Evolutionary conservation across 1,140 invertebrate species (phyloP).

Genomic region (Platyscapa corneri): DNA sequence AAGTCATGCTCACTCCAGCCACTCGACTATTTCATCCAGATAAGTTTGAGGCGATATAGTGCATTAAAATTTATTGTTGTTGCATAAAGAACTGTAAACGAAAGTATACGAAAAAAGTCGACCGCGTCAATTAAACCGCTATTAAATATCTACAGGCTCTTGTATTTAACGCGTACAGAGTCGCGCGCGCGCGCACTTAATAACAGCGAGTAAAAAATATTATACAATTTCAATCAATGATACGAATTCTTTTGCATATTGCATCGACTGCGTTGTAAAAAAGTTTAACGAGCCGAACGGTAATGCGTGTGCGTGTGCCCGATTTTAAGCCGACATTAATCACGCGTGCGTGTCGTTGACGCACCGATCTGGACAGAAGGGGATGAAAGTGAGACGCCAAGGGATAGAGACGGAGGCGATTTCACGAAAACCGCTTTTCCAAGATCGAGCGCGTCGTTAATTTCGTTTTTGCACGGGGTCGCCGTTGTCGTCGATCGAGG

Average conservation of each 20-base stretch:
- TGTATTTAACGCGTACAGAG: not conserved
- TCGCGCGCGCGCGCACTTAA: too few species aligned
- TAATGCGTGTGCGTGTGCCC: not conserved
- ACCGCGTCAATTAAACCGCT: not conserved
- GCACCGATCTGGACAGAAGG: not conserved
- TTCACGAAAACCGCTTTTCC: constrained; percentile 1
- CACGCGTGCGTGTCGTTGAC: not conserved
- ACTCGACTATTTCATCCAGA: not conserved
- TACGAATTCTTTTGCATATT: not conserved
- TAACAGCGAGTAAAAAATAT: not conserved
- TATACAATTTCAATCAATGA: not conserved
- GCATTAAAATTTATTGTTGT: not conserved
- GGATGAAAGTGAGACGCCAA: not conserved
- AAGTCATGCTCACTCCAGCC: not conserved
- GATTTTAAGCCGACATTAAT: not conserved
- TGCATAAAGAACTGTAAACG: not conserved
- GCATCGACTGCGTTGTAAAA: not conserved
- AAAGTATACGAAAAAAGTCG: not conserved
- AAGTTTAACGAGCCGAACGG: not conserved
- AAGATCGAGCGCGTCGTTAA: constrained; percentile 2
- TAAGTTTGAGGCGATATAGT: not conserved
- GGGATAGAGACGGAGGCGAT: not conserved
- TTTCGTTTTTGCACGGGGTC: not conserved
- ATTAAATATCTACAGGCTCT: not conserved
- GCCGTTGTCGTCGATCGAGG: not conserved